Evolutionary conservation across 2,888 invertebrate genomes (phyloP).

Genomic region (Dasysyrphus albostriatus): DNA sequence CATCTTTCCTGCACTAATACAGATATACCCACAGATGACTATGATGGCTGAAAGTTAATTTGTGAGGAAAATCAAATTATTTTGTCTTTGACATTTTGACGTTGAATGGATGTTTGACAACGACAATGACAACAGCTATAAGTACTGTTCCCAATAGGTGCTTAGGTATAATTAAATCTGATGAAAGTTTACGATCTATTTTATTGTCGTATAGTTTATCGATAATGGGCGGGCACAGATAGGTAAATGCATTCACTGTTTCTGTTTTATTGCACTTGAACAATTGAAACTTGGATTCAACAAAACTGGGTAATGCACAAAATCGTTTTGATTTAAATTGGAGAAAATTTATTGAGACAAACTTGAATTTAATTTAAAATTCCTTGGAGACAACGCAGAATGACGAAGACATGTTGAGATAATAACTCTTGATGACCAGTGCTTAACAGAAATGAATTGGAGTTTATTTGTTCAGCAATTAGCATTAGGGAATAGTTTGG

Average conservation of each 20-base stretch:
- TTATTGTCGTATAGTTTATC: neutral
- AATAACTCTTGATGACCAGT: too few relatives aligned
- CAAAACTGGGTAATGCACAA: neutral
- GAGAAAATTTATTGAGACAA: neutral
- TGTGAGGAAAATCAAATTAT: slow-evolving; percentile 56
- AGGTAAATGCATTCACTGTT: neutral
- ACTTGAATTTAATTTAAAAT: too few relatives aligned
- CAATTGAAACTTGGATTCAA: neutral
- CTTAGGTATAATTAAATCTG: slow-evolving; percentile 56
- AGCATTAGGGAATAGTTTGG: too few relatives aligned
- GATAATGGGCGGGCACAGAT: neutral
- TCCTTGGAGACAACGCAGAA: too few relatives aligned
- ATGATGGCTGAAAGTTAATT: slow-evolving; percentile 34
- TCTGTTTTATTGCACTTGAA: neutral
- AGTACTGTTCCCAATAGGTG: neutral
- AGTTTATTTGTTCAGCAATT: too few relatives aligned
- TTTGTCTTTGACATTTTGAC: slow-evolving; percentile 36
- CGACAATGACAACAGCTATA: neutral
- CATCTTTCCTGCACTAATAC: neutral
- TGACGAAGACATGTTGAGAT: too few relatives aligned
- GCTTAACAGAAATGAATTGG: too few relatives aligned
- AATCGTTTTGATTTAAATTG: neutral
- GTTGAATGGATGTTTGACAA: slow-evolving; percentile 27
- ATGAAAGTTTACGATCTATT: slow-evolving; percentile 27
- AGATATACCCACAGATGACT: neutral